Evolutionary conservation across 1,140 invertebrate genomes (phyloP), one percentile per base, ranked within the genome.

Genomic region (Plectus sambesii): DNA sequence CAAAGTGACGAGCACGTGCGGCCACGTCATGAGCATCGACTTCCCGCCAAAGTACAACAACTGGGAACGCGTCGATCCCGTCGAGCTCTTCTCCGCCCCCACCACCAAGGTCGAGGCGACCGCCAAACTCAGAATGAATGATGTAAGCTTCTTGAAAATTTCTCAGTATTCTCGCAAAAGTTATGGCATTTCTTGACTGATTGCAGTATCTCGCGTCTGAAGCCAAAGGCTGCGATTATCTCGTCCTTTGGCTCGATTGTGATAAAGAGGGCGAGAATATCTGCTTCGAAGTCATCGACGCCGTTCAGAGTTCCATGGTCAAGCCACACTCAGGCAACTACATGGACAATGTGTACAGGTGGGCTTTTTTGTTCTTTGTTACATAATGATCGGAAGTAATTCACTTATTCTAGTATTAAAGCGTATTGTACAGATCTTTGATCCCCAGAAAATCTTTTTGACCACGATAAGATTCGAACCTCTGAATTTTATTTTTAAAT

Each of bases 241-340:
- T 99, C 12, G 81, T 99, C 19, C 73, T 99, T 5, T 99, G 94
- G 94, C 74, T 99, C 1, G 94, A 99, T 83, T 99, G 94, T 76
- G 94, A 99, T 72, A 98, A 97, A 74, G 94, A 99, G 76, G 94
- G 94, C 41, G 90, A 96, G 77, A 98, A 98, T 73, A 99, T 99
- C 65, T 99, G 93, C 69, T 97, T 68, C 30, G 55, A 58, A 39
- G 67, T 66, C 2, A 56, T 81, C 2, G 70, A 78, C 35, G 66
- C 68, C 4, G 57, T 63, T 9, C 46, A 56, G 47, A 49, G 47
- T 12, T 53, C 56, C 15, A 73, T 77, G 68, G 63, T 61, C 9
- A 55, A 60, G n/a, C 53, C 62, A 35, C 49, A 45, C 8, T 47
- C 73, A 29, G 63, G 65, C 55, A 68, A 70, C 9, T 62, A 56